phyloP scores from a whole-genome alignment of 2,888 invertebrate species.

The Ormyrus thymus region DNA sequence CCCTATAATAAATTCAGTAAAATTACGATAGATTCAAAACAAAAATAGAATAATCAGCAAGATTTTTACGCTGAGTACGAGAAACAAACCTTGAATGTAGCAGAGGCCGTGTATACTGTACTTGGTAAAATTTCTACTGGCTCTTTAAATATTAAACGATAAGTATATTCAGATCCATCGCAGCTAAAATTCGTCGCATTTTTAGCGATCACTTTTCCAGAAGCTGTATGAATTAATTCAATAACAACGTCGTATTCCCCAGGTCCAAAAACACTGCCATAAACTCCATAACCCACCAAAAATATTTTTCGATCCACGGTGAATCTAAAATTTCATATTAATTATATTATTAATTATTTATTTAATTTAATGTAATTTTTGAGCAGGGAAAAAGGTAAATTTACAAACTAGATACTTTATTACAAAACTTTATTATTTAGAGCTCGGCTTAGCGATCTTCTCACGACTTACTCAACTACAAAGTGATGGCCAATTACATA shows the following conservation, averaged over 20 bases:
- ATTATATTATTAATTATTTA: neutral
- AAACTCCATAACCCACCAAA: slow-evolving; percentile 89
- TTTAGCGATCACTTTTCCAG: slow-evolving; percentile 84
- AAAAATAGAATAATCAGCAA: neutral
- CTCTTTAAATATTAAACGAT: slow-evolving; percentile 88
- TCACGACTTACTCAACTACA: no score
- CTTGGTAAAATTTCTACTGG: slow-evolving; percentile 88
- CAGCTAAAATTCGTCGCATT: slow-evolving; percentile 86
- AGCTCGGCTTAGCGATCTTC: no score
- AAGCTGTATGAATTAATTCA: slow-evolving; percentile 85
- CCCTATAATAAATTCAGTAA: slow-evolving; percentile 77
- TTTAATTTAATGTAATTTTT: no score
- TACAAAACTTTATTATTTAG: no score
- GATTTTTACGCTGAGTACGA: neutral
- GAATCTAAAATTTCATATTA: slow-evolving; percentile 77
- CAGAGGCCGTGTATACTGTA: slow-evolving; percentile 87
- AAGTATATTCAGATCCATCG: slow-evolving; percentile 87
- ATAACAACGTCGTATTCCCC: slow-evolving; percentile 87
- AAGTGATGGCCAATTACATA: no score
- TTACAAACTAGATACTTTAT: no score
- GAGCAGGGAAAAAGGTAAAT: no score
- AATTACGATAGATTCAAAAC: neutral
- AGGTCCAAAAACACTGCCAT: slow-evolving; percentile 87
- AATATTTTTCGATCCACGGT: slow-evolving; percentile 87
- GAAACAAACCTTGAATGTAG: slow-evolving; percentile 79